These are phyloP conservation scores for Conopomorpha cramerella DNA, from an alignment of 1,140 invertebrate species.

Conservation along the genomic window DNA sequence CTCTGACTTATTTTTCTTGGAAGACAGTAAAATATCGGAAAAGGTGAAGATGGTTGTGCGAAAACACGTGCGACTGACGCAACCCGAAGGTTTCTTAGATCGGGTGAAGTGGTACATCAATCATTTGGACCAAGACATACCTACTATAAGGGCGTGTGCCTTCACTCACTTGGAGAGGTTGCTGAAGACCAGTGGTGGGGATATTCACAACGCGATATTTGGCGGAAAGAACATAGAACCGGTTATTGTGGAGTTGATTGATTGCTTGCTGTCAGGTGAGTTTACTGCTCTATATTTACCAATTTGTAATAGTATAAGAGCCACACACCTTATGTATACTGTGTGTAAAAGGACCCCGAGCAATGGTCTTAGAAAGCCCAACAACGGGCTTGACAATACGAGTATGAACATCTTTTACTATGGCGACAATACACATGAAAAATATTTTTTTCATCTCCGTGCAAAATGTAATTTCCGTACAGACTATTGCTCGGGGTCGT, in stretches of 20 bases:
- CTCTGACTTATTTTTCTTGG: conserved; percentile 83
- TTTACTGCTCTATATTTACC: no score
- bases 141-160: conserved; percentile 68
- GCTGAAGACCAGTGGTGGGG: conserved; percentile 66
- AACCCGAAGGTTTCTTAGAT: conserved; percentile 62
- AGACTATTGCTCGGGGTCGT: no score
- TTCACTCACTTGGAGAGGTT: conserved; percentile 75
- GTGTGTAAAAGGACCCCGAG: no score
- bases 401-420: no score
- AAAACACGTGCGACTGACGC: conserved; percentile 59
- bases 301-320: no score
- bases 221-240: conserved; percentile 74
- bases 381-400: no score
- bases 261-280: conserved; percentile 66
- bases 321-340: no score
- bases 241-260: conserved; percentile 72
- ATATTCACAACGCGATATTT: conserved; percentile 74
- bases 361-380: no score
- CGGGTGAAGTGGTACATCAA: conserved; percentile 70
- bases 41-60: conserved; percentile 69
- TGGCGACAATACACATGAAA: no score
- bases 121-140: conserved; percentile 77
- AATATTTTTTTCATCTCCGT: no score
- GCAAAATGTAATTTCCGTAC: no score
- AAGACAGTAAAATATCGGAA: conserved; percentile 69